phyloP scores from a whole-genome alignment of 2,113 vertebrate genomes.

The Piaya cayana region DNA sequence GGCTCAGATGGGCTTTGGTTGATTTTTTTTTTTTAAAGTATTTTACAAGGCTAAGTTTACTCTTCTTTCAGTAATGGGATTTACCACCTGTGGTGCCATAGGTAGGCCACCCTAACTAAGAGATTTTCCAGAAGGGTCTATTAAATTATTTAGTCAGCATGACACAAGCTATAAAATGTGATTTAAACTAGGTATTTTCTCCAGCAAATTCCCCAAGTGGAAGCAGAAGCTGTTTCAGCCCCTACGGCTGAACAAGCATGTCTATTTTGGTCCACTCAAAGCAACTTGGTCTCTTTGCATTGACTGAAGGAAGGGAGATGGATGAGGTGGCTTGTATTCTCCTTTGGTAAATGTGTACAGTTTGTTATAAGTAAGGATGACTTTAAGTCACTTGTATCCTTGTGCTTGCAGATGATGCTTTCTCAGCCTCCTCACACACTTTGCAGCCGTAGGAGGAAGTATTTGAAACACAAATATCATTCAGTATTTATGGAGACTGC shows the following conservation, averaged over 20 bases:
- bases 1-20: not conserved
- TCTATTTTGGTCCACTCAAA: not conserved
- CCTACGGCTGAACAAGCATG: not conserved
- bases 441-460: conserved; percentile 35
- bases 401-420: conserved; percentile 2
- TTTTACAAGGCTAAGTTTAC: not conserved
- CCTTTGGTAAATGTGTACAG: not conserved
- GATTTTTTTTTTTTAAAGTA: not conserved
- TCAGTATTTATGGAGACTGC: not conserved
- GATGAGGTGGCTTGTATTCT: not conserved
- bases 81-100: not conserved
- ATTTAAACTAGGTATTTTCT: conserved; percentile 10
- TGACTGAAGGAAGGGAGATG: not conserved
- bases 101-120: not conserved
- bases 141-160: not conserved
- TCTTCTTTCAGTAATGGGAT: not conserved
- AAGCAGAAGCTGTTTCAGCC: not conserved
- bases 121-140: not conserved
- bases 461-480: conserved; percentile 51
- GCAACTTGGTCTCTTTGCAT: accelerated
- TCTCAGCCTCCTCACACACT: conserved; percentile 41
- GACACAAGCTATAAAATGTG: not conserved
- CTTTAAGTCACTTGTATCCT: conserved; percentile 7
- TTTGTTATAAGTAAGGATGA: not conserved
- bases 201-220: not conserved